Percentiles rank a stretch among this genome's conserved stretches.
Conservation (phyloP, 2,797 vertebrate genomes). For the Schizopygopsis malacanthus region DNA sequence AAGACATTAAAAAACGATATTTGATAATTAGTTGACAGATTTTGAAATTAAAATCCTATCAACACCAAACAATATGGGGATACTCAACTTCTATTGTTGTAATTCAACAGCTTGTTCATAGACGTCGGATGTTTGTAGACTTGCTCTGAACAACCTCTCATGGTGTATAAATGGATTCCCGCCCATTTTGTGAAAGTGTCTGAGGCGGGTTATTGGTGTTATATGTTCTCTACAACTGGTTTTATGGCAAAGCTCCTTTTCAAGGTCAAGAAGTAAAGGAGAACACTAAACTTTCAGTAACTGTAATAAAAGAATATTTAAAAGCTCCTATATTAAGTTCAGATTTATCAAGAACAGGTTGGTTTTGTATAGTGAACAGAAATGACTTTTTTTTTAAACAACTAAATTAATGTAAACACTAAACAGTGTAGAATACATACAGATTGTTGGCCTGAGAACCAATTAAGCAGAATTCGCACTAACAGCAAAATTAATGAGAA, state of each 20-base stretch:
- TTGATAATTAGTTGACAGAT: too few species aligned
- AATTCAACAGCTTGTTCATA: neutral
- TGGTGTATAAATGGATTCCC: neutral
- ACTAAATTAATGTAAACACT: neutral
- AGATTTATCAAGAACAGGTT: neutral
- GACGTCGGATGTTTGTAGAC: neutral
- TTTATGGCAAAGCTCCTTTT: constrained; percentile 15
- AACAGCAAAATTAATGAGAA: constrained; percentile 20
- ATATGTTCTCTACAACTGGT: neutral
- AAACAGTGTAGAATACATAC: neutral
- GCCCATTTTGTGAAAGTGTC: neutral
- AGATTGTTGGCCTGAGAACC: constrained; percentile 4
- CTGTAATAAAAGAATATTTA: neutral
- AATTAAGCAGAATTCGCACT: constrained; percentile 2
- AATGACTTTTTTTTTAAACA: neutral
- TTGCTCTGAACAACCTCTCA: neutral
- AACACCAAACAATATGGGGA: neutral
- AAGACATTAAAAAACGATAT: too few species aligned
- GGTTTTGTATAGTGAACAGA: neutral
- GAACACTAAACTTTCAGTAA: constrained; percentile 18
- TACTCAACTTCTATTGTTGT: neutral
- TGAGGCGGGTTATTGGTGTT: neutral
- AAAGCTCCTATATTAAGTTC: neutral
- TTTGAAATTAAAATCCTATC: neutral
- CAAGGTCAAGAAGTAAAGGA: constrained; percentile 38